These are phyloP conservation scores for Nannobrachium achirus DNA, from an alignment of 2,113 vertebrate genomes.

Conservation along the genomic window DNA sequence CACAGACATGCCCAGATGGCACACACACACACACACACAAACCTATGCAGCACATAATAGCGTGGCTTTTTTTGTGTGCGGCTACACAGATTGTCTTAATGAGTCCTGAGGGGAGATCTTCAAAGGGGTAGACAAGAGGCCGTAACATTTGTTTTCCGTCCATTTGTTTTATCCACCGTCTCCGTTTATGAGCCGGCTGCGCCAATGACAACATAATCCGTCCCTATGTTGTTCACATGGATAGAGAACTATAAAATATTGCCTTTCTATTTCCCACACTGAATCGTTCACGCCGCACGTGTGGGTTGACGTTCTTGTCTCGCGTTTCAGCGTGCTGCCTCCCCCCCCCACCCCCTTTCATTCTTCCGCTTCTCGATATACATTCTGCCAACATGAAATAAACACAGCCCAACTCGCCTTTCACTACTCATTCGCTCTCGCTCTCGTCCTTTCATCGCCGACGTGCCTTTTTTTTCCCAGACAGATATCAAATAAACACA, in stretches of 20 bases:
- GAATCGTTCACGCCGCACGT: conserved; percentile 47
- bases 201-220: conserved; percentile 34
- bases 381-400: conserved; percentile 49
- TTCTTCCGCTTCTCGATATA: conserved; percentile 7
- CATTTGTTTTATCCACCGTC: conserved; percentile 44
- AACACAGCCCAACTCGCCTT: conserved; percentile 52
- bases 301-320: conserved; percentile 49
- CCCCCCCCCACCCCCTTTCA: conserved; percentile 28
- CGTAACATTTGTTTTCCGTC: conserved; percentile 38
- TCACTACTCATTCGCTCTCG: conserved; percentile 25
- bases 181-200: conserved; percentile 40
- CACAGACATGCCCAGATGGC: conserved; percentile 31
- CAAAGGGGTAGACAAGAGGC: conserved; percentile 55
- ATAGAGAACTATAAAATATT: conserved; percentile 39
- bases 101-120: conserved; percentile 58
- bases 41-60: conserved; percentile 32
- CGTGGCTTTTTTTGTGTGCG: conserved; percentile 41
- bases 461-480: conserved; percentile 11
- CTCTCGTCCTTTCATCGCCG: conserved; percentile 39
- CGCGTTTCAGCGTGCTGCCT: conserved; percentile 35
- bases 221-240: conserved; percentile 47
- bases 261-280: conserved; percentile 29
- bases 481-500: conserved; percentile 64
- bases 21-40: conserved; percentile 9
- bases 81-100: conserved; percentile 51